Percentiles rank a stretch among this genome's conserved stretches.
These are phyloP conservation scores for Ganaspis brasiliensis DNA, from an alignment of 2,888 invertebrate genomes.

Conservation along the genomic window DNA sequence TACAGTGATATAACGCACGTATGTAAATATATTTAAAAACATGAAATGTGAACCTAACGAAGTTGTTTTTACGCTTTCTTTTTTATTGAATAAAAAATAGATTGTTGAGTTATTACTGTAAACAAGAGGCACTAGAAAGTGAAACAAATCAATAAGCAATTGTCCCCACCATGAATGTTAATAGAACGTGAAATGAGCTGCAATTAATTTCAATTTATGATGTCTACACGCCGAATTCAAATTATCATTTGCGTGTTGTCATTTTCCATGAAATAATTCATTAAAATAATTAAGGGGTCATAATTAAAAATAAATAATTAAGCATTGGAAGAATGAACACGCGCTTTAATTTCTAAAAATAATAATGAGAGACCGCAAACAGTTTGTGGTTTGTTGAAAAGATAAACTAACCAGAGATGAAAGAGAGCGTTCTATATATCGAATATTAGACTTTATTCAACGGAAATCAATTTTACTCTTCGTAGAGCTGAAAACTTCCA, in stretches of 20 bases:
- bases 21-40: not conserved
- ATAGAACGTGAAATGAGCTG: conserved; percentile 26
- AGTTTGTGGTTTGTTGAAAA: conserved; percentile 14
- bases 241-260: conserved; percentile 15
- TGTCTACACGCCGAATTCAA: not conserved
- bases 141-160: conserved; percentile 33
- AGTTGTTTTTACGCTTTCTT: not conserved
- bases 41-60: not conserved
- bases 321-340: not conserved
- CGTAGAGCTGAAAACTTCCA: conserved; percentile 38
- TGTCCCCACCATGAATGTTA: conserved; percentile 32
- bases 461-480: conserved; percentile 41
- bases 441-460: conserved; percentile 28
- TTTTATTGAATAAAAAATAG: not conserved
- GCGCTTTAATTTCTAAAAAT: not conserved
- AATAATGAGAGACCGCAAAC: conserved; percentile 13
- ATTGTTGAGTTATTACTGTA: not conserved
- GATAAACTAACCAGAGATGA: conserved; percentile 38
- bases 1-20: not conserved
- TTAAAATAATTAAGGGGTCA: not conserved
- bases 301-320: not conserved
- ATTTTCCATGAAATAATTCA: not conserved
- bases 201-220: conserved; percentile 40
- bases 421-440: conserved; percentile 34
- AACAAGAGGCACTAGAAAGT: not conserved